Base-by-base conservation (phyloP, 1,140 invertebrate genomes). In the Armadillidium nasatum region DNA sequence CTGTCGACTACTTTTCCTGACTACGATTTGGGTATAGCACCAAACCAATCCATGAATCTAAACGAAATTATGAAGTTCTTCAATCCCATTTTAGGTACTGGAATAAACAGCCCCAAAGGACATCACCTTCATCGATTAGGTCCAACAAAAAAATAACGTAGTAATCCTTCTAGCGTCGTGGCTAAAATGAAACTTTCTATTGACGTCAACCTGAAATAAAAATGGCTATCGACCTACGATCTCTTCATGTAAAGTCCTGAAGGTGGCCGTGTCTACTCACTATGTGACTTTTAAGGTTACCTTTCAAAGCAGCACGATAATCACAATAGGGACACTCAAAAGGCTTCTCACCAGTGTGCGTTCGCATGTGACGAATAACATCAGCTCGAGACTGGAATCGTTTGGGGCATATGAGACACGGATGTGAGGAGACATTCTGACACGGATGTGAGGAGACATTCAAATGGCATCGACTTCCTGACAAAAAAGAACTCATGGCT, bases 291-390 rank as follows among this genome's bases (percentile, higher is more conserved):
- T 71, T 74, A 11, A 79, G 75, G 19, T 50, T 72, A 21, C 76
- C 75, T 22, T 74, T 79, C 9, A 72, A 75, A 6, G 78, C 75
- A 0, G 78, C 72, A 43, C 78, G 72, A 66, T 79, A 79, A 11
- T 75, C 66, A 68, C 78, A 79, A 11, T 71, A 72, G 7, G 75
- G 54, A 67, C 78, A 79, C 22, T 72, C 69, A 67, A 76, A 79
- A 22, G 78, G 78, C 33, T 76, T 76, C 45, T 79, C 78, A 10
- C 75, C 75, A 45, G 78, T 79, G 72, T 79, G 78, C 22, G 76
- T 76, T 23, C 78, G 50, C 43, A 79, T 68, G 44, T 79, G 78
- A 43, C 76, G 72, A 11, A 74, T 74, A 21, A 79, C 72, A 73
- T 79, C 75, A 22, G 71, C 67, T 22, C 73, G 72, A 23, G 72